phyloP scores from a whole-genome alignment of 2,113 vertebrate genomes.

The Otus sunia region DNA sequence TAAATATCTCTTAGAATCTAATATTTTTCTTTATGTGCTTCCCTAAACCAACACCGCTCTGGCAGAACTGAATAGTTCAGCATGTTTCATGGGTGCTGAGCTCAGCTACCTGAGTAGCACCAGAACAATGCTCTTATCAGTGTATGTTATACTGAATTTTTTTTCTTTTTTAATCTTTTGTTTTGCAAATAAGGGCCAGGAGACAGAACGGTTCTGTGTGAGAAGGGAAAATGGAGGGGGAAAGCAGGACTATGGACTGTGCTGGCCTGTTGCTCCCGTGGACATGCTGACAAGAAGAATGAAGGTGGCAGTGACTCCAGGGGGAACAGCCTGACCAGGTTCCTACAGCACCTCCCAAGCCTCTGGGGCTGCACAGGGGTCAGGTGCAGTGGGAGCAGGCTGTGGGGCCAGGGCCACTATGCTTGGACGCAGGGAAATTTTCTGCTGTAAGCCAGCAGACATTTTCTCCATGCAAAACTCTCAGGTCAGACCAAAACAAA shows the following conservation, averaged over 20 bases:
- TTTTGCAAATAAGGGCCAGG: neutral
- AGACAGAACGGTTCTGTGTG: neutral
- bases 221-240: neutral
- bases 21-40: neutral
- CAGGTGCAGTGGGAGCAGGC: fast-evolving
- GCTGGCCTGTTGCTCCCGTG: neutral
- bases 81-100: neutral
- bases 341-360: neutral
- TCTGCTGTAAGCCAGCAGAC: neutral
- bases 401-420: neutral
- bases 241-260: neutral
- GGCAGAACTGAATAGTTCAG: neutral
- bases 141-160: neutral
- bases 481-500: neutral
- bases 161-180: neutral
- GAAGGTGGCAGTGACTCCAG: neutral
- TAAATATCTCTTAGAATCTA: neutral
- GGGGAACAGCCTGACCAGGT: neutral
- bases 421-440: neutral
- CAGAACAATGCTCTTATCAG: neutral
- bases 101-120: neutral
- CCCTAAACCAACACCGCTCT: neutral
- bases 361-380: neutral
- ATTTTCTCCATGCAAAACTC: neutral
- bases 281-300: neutral